Base-by-base conservation (phyloP, 2,888 invertebrate genomes). In the Nomada ferruginata region DNA sequence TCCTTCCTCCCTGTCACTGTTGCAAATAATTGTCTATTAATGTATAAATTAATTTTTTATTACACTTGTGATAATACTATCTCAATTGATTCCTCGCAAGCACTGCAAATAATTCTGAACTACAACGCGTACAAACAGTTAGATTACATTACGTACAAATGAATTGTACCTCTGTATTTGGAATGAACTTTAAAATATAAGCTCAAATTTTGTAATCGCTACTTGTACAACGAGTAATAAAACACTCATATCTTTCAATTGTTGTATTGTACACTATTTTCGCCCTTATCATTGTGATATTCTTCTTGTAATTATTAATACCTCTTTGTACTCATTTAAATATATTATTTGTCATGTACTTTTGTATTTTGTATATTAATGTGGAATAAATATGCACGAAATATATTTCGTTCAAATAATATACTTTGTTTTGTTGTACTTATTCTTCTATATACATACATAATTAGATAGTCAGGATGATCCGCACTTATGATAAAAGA, bases 401-500 rank as follows among this genome's bases (percentile, higher is more conserved):
- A 79, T 68, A 79, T 57, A 50, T 50, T 18, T 63, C 50, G 11
- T 50, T 50, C 20, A 42, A 59, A 77, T 60, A 76, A 77, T 53
- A 47, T 66, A 13, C 26, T 18, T 47, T 0, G 15, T 63, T 81
- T 29, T 23, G 50, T 73, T 36, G n/a, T 47, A 63, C 36, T 52
- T 10, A 57, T 63, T 29, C n/a, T n/a, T 13, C 47, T 47, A 13
- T 59, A 15, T 44, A 44, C 5, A 18, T 13, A 36, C 18, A 18
- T 23, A 52, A 23, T 44, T 26, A 60, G 0, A 18, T 44, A n/a
- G 5, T 61, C 26, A 71, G 18, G 68, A 59, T 11, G 20, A 59
- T 15, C 4, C 52, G 60, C 93, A 93, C 50, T 85, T 89, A 44
- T 93, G 93, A 68, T 90, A 92, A 52, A 89, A 59, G 66, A 87